phyloP scores from a whole-genome alignment of 2,888 invertebrate genomes.

The Cylindroiulus punctatus region DNA sequence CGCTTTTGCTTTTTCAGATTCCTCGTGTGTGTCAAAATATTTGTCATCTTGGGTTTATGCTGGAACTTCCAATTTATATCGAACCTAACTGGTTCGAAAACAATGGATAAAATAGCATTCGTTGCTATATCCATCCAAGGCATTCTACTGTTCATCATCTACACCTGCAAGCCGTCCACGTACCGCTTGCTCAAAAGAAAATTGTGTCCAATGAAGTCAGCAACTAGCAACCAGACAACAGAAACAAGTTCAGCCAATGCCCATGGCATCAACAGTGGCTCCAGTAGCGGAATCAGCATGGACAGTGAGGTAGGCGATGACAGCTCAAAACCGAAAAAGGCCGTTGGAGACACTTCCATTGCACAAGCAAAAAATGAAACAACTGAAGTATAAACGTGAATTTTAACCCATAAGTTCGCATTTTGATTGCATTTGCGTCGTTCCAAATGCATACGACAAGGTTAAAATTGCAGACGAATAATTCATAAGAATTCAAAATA shows the following conservation, averaged over 20 bases:
- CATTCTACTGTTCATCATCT: slow-evolving; percentile 57
- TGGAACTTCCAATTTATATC: slow-evolving; percentile 56
- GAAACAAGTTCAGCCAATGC: background rate
- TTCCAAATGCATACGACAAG: too few relatives aligned
- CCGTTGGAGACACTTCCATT: too few relatives aligned
- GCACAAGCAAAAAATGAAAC: too few relatives aligned
- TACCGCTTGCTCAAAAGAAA: slow-evolving; percentile 42
- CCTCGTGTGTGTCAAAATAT: slow-evolving; percentile 54
- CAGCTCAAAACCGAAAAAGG: too few relatives aligned
- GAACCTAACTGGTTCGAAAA: background rate
- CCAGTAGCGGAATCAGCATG: slow-evolving; percentile 45
- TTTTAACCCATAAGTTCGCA: too few relatives aligned
- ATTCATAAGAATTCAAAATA: too few relatives aligned
- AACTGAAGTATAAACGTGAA: too few relatives aligned
- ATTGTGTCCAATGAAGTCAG: background rate
- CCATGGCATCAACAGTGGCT: background rate
- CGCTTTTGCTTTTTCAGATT: slow-evolving; percentile 45
- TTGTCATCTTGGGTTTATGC: slow-evolving; percentile 57
- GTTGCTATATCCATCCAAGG: slow-evolving; percentile 55
- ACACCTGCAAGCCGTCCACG: slow-evolving; percentile 56
- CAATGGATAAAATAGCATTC: background rate
- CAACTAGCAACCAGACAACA: background rate
- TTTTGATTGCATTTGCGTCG: too few relatives aligned
- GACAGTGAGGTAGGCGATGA: background rate
- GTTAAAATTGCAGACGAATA: too few relatives aligned